These are phyloP conservation scores for Trichopria drosophilae DNA, from an alignment of 2,888 invertebrate species.

Conservation along the genomic window DNA sequence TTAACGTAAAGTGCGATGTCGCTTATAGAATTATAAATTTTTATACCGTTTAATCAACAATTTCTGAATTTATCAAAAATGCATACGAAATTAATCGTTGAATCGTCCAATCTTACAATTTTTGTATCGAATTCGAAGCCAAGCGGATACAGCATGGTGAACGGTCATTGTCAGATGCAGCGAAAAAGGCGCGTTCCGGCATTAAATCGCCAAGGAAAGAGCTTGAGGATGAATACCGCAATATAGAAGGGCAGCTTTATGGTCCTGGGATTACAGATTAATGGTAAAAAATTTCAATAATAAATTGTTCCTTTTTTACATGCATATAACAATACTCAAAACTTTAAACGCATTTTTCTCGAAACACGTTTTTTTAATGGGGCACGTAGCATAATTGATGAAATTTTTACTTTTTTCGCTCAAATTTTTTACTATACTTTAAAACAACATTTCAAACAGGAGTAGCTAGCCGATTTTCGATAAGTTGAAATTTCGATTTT, in stretches of 20 bases:
- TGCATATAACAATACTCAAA: no score
- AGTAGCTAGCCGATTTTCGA: no score
- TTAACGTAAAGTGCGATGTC: constrained; percentile 3
- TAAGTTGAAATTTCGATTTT: no score
- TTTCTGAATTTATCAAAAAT: constrained; percentile 1
- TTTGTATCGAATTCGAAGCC: constrained; percentile 5
- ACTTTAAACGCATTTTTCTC: no score
- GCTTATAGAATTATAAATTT: not conserved
- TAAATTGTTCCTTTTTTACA: constrained; percentile 11
- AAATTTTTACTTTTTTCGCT: constrained; percentile 24
- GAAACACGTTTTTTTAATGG: no score
- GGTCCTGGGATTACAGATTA: no score
- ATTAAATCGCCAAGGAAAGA: no score
- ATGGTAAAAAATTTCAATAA: constrained; percentile 5
- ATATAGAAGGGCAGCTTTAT: no score
- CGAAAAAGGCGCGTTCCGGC: not conserved
- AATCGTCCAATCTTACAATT: constrained; percentile 15
- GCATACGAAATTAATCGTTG: no score
- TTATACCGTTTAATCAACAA: not conserved
- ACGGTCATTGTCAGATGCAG: constrained; percentile 4
- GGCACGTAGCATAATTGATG: constrained; percentile 25
- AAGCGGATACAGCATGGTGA: constrained; percentile 1
- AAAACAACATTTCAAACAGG: no score
- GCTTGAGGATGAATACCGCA: constrained; percentile 2
- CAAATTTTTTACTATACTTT: constrained; percentile 8